These are phyloP conservation scores for Montipora foliosa DNA, from an alignment of 64 coral and sea anemone genomes.

Conservation along the genomic window DNA sequence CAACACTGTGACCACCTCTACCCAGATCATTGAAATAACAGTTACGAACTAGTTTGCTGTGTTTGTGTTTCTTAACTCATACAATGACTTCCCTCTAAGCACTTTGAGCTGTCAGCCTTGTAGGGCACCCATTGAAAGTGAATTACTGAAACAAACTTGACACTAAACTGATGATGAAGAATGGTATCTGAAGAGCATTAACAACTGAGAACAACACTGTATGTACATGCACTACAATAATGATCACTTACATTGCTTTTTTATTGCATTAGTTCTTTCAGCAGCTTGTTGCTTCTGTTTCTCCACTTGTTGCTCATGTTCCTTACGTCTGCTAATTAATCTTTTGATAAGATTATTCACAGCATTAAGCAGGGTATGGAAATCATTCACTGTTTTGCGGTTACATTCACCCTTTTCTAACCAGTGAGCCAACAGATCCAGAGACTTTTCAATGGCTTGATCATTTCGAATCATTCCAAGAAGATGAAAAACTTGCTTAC, in stretches of 20 bases:
- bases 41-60: too few relatives aligned
- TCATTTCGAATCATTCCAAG: constrained; percentile 77
- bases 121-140: too few relatives aligned
- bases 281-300: constrained; percentile 71
- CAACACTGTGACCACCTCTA: too few relatives aligned
- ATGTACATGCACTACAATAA: not conserved
- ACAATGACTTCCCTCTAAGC: too few relatives aligned
- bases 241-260: constrained; percentile 71
- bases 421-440: constrained; percentile 74
- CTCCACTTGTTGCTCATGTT: constrained; percentile 86
- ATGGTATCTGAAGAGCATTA: too few relatives aligned
- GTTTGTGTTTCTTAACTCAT: too few relatives aligned
- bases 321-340: constrained; percentile 73
- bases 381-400: constrained; percentile 69
- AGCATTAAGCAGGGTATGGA: constrained; percentile 73
- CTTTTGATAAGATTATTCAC: constrained; percentile 77
- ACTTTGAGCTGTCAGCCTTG: too few relatives aligned
- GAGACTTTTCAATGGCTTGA: constrained; percentile 56
- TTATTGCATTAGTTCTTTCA: constrained; percentile 67
- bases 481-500: constrained; percentile 59
- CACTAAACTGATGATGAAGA: not conserved
- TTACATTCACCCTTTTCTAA: constrained; percentile 87
- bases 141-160: too few relatives aligned
- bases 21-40: too few relatives aligned
- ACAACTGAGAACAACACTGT: too few relatives aligned